Evolutionary conservation across 1,140 invertebrate genomes (phyloP).

Genomic region (Drosophila kepulauana): DNA sequence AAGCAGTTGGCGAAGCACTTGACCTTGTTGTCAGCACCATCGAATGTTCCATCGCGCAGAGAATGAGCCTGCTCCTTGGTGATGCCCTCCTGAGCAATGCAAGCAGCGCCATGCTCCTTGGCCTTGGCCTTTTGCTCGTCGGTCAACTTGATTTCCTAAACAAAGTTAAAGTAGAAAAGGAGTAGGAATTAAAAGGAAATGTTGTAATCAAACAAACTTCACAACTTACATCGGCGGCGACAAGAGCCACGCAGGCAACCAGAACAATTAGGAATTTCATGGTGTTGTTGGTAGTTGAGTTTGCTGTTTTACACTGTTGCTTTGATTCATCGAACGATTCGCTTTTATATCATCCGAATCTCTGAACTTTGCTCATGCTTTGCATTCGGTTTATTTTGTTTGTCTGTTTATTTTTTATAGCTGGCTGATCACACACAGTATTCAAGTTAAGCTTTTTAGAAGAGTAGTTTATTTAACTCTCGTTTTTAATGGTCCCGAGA

Average conservation of each 20-base stretch:
- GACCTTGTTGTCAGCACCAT: conserved; percentile 52
- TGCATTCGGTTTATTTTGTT: conserved; percentile 47
- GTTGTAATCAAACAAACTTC: too few relatives aligned
- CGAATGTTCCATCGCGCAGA: conserved; percentile 57
- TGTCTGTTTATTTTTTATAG: conserved; percentile 48
- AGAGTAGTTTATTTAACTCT: conserved; percentile 61
- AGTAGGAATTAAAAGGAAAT: not conserved
- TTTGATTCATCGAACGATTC: conserved; percentile 27
- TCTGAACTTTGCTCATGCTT: conserved; percentile 37
- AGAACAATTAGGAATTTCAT: conserved; percentile 71
- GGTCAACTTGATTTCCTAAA: conserved; percentile 39
- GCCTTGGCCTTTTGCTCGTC: conserved; percentile 64
- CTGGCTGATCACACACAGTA: conserved; percentile 57
- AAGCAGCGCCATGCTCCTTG: conserved; percentile 44
- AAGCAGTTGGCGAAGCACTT: conserved; percentile 77
- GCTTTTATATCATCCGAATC: conserved; percentile 70
- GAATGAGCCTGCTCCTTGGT: conserved; percentile 66
- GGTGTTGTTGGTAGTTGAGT: conserved; percentile 30
- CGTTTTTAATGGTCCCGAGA: conserved; percentile 45
- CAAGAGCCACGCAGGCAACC: conserved; percentile 52
- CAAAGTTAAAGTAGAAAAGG: too few relatives aligned
- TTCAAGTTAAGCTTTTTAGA: conserved; percentile 16
- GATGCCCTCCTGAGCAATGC: conserved; percentile 63
- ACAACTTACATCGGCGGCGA: conserved; percentile 48
- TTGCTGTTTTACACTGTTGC: conserved; percentile 52